Evolutionary conservation across 2,113 vertebrate genomes (phyloP), one percentile per base, ranked within the genome.

Genomic region (Coreoperca whiteheadi): DNA sequence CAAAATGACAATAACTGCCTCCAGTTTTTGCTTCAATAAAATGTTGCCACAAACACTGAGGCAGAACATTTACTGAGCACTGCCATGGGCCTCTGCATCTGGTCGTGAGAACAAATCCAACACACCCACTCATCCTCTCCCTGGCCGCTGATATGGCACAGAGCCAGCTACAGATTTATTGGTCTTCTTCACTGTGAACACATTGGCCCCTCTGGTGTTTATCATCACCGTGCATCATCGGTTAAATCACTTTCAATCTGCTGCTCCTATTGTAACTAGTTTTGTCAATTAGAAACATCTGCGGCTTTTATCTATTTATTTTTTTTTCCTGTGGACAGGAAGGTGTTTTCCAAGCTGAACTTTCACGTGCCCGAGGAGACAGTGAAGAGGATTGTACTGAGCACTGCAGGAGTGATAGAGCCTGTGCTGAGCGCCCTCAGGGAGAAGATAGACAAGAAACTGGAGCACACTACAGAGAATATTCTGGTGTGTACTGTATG

Each of bases 321-420:
- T 39, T 59, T 87, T 64, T 57, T 0, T 56, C 20, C 54, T 59
- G 51, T 70, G 70, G 76, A 72, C 61, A 95, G 96, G 90, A 96
- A 96, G 78, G 96, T 96, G 88, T 95, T 97, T 81, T 92, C 88
- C 85, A 96, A 95, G 89, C 80, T 96, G 57, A 89, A 91, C 70
- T 94, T 96, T 69, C 80, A 93, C 21, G 87, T 97, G 79, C 90
- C 94, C 0, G 95, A 95, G 67, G 93, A 92, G 1, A 94, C 85
- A 4, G 80, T 96, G 65, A 91, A 66, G 68, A 95, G 81, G 88
- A 95, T 96, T 54, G 90, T 87, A 21, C 76, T 93, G 83, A 95
- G 77, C 68, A 79, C 71, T 0, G 65, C 95, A 0, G 94, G 95
- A 60, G 92, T 83, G 65, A 91, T 96, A 0, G 93, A 96, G 88